Evolutionary conservation across 2,888 invertebrate species (phyloP).

Genomic region (Eristalinus aeneus): DNA sequence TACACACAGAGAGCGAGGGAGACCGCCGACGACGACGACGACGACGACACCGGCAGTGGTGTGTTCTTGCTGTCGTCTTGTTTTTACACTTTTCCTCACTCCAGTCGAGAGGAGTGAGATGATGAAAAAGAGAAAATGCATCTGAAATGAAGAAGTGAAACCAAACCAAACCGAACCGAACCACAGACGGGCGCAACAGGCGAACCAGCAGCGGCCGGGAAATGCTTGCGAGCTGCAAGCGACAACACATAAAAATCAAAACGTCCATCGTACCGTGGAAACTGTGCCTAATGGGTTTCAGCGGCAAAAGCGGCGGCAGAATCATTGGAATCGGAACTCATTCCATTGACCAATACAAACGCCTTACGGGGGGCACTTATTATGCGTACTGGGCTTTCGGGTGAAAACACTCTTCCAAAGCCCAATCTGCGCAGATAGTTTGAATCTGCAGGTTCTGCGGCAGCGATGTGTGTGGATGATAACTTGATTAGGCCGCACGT

Average conservation of each 20-base stretch:
- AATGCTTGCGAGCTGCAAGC: constrained; percentile 4
- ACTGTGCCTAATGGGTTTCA: constrained; percentile 53
- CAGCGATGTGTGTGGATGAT: not conserved
- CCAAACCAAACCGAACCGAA: constrained; percentile 36
- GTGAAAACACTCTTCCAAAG: constrained; percentile 52
- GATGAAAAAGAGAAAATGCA: constrained; percentile 69
- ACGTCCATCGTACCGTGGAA: constrained; percentile 43
- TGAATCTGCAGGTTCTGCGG: not conserved
- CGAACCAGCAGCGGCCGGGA: constrained; percentile 12
- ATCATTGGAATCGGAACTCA: constrained; percentile 36
- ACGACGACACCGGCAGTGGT: not conserved
- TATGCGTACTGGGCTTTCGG: constrained; percentile 61
- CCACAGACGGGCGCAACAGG: constrained; percentile 22
- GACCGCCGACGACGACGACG: not conserved
- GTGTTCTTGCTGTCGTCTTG: constrained; percentile 10
- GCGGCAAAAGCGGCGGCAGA: not conserved
- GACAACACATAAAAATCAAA: constrained; percentile 47
- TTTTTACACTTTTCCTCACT: constrained; percentile 3
- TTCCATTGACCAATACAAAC: constrained; percentile 52
- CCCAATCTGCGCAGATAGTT: constrained; percentile 23
- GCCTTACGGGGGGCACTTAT: constrained; percentile 37
- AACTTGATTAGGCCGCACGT: constrained; percentile 33
- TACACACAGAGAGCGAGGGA: constrained; percentile 6
- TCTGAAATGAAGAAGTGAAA: constrained; percentile 70
- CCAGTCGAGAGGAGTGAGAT: constrained; percentile 30